Evolutionary conservation across 2,888 invertebrate species (phyloP).

Genomic region (Acrobasis repandana): DNA sequence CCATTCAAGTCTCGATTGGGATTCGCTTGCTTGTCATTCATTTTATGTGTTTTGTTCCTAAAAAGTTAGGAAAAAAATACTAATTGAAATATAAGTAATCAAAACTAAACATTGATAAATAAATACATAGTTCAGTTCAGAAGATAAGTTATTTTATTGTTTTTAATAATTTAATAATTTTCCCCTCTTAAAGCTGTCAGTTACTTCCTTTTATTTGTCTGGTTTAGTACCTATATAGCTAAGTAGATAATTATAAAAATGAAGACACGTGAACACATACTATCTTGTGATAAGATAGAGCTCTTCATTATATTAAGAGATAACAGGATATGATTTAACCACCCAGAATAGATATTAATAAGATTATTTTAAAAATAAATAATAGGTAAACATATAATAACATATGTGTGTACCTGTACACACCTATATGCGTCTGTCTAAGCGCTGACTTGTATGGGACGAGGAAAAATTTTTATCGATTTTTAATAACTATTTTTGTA

Average conservation of each 20-base stretch:
- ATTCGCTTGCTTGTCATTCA: constrained; percentile 13
- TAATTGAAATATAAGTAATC: no score
- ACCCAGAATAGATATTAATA: neutral
- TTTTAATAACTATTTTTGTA: no score
- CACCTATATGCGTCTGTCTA: no score
- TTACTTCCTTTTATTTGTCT: neutral
- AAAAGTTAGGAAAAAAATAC: no score
- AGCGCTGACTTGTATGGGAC: no score
- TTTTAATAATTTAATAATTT: no score
- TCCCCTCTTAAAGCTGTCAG: neutral
- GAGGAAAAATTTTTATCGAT: no score
- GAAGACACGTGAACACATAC: neutral
- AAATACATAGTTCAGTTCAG: no score
- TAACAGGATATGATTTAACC: neutral
- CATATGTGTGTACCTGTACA: no score
- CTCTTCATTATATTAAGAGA: neutral
- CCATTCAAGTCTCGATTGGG: constrained; percentile 27
- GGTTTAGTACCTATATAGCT: neutral
- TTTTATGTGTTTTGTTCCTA: neutral
- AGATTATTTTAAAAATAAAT: neutral
- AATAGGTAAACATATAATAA: no score
- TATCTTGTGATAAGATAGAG: neutral
- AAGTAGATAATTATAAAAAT: neutral
- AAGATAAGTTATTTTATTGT: no score
- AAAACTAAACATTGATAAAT: no score